A percentile compares a stretch with the other conserved stretches of the same genome.
These are phyloP conservation scores for Halocynthia aurantium DNA, from an alignment of 23 tunicate species.

Conservation along the genomic window DNA sequence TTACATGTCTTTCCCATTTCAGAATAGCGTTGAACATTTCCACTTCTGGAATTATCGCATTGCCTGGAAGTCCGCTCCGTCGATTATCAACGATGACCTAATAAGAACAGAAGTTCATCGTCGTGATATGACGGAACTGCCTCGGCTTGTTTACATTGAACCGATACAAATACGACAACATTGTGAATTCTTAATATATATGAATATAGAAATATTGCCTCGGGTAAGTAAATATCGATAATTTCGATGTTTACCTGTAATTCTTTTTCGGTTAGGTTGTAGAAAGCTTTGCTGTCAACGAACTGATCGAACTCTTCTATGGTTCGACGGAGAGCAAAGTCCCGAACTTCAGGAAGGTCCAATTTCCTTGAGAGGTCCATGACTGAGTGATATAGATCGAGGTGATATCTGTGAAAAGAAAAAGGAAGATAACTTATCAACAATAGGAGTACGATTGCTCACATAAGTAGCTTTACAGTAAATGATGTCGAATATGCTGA, in stretches of 20 bases:
- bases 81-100: slow-evolving; percentile 41
- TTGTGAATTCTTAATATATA: too few species aligned
- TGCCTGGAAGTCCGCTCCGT: slow-evolving; percentile 23
- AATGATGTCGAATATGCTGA: too few species aligned
- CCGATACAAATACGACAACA: too few species aligned
- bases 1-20: slow-evolving; percentile 42
- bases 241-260: slow-evolving; percentile 26
- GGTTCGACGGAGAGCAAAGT: slow-evolving; percentile 22
- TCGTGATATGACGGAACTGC: not conserved
- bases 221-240: too few species aligned
- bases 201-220: too few species aligned
- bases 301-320: slow-evolving; percentile 40
- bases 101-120: not conserved
- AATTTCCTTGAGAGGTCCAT: slow-evolving; percentile 23
- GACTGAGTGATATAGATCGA: slow-evolving; percentile 30
- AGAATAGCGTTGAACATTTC: slow-evolving; percentile 54
- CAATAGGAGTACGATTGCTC: not conserved
- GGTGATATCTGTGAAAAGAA: slow-evolving; percentile 21
- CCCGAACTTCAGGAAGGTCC: slow-evolving; percentile 24
- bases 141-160: too few species aligned
- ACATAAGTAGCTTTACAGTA: not conserved
- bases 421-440: not conserved
- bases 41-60: slow-evolving; percentile 41
- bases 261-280: slow-evolving; percentile 25
- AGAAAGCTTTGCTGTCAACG: slow-evolving; percentile 40